These are phyloP conservation scores for Willisornis vidua DNA, from an alignment of 2,113 vertebrate species.

Conservation along the genomic window DNA sequence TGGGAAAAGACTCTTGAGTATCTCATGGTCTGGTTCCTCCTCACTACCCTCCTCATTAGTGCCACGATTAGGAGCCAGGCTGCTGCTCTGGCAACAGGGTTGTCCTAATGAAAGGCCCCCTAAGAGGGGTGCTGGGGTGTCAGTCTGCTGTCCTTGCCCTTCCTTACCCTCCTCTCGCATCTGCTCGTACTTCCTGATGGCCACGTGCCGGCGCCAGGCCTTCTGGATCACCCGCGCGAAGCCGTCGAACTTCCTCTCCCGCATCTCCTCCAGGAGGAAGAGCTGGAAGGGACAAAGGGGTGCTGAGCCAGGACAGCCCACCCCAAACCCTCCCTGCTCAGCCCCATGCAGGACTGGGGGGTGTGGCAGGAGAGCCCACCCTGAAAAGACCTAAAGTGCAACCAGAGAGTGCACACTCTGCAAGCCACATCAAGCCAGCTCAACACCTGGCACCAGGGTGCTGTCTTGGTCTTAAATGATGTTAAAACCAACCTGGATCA, in stretches of 20 bases:
- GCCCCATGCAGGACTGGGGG: fast-evolving
- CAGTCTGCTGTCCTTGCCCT: fast-evolving
- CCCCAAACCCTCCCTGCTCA: background rate
- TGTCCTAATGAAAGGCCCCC: background rate
- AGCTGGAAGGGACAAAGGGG: constrained; percentile 72
- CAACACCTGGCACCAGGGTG: no score
- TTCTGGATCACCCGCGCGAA: constrained; percentile 95
- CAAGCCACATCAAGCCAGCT: no score
- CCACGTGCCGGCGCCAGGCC: constrained; percentile 88
- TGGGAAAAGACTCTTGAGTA: fast-evolving
- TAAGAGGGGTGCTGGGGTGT: no score
- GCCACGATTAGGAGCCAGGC: background rate
- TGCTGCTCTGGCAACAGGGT: background rate
- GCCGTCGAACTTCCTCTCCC: constrained; percentile 93
- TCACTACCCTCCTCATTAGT: fast-evolving
- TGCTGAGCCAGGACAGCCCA: background rate
- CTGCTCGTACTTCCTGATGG: constrained; percentile 90
- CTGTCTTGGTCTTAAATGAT: no score
- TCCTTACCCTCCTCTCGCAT: constrained; percentile 94
- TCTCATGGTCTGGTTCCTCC: fast-evolving
- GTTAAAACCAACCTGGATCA: no score
- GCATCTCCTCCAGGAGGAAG: constrained; percentile 96
- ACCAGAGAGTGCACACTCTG: no score
- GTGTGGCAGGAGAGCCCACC: no score
- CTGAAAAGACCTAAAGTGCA: no score